phyloP scores from a whole-genome alignment of 2,888 invertebrate species.

The Drosophila gaucha region DNA sequence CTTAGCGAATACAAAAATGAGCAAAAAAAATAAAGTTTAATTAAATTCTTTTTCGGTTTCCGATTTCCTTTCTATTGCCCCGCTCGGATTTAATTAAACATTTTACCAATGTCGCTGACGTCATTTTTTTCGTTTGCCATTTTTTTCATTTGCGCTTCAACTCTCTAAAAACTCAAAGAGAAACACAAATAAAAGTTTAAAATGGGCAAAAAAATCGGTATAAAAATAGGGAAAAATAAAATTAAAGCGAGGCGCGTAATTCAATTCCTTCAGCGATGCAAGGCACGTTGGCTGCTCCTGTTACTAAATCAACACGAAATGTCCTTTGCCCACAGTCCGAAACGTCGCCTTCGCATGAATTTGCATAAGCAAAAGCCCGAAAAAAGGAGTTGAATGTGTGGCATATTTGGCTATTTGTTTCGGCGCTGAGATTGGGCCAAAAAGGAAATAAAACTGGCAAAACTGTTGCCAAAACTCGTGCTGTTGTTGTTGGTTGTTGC shows the following conservation, averaged over 20 bases:
- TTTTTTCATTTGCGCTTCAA: conserved; percentile 30
- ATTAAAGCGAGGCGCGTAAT: conserved; percentile 60
- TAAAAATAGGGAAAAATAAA: conserved; percentile 13
- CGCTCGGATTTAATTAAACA: conserved; percentile 70
- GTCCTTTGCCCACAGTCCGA: conserved; percentile 34
- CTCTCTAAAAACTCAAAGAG: conserved; percentile 22
- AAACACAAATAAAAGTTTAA: conserved; percentile 44
- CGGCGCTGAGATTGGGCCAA: conserved; percentile 37
- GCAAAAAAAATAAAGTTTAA: conserved; percentile 64
- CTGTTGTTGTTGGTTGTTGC: conserved; percentile 9
- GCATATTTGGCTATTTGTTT: conserved; percentile 59
- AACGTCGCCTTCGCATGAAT: conserved; percentile 41
- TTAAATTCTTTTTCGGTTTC: conserved; percentile 72
- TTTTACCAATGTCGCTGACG: conserved; percentile 55
- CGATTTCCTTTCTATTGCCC: conserved; percentile 58
- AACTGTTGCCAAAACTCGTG: conserved; percentile 41
- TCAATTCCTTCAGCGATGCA: conserved; percentile 64
- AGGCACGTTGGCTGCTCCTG: conserved; percentile 54
- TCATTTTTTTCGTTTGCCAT: conserved; percentile 26
- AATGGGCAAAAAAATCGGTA: conserved; percentile 13
- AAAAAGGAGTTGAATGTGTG: conserved; percentile 32
- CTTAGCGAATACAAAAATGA: conserved; percentile 6
- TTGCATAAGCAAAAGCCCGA: conserved; percentile 48
- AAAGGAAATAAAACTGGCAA: conserved; percentile 10
- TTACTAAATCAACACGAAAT: conserved; percentile 73